A percentile compares a stretch with the other conserved stretches of the same genome.
Conservation (phyloP, 2,888 invertebrate species). For the Eulithis testata region DNA sequence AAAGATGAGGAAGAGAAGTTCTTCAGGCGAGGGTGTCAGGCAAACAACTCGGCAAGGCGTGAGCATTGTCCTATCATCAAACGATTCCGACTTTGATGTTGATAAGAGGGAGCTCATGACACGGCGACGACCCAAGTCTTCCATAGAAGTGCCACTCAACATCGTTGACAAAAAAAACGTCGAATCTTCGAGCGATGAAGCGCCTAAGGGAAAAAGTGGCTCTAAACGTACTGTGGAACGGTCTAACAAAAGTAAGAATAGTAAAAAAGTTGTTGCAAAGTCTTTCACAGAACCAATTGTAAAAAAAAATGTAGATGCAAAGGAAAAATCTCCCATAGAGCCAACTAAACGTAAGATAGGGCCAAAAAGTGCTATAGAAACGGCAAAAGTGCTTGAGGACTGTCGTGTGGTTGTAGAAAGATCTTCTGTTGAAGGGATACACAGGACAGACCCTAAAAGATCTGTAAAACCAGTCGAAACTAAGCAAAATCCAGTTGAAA, state of each 20-base stretch:
- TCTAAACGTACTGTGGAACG: neutral
- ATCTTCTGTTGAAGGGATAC: neutral
- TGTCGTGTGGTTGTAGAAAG: neutral
- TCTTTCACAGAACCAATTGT: neutral
- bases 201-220: too few species aligned
- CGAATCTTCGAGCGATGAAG: neutral
- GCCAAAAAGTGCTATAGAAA: neutral
- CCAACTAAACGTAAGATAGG: neutral
- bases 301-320: neutral
- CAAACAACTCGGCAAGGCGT: neutral
- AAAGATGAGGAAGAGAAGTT: neutral
- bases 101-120: neutral
- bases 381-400: neutral
- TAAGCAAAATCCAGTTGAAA: too few species aligned
- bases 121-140: neutral
- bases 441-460: neutral
- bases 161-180: too few species aligned
- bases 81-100: conserved; percentile 1
- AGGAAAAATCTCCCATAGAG: neutral
- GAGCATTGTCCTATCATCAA: conserved; percentile 8
- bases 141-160: neutral
- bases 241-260: neutral
- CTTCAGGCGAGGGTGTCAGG: neutral
- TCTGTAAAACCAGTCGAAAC: too few species aligned
- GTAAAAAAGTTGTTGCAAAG: neutral